Evolutionary conservation across 2,113 vertebrate species (phyloP).

Genomic region (Pyrgilauda ruficollis): DNA sequence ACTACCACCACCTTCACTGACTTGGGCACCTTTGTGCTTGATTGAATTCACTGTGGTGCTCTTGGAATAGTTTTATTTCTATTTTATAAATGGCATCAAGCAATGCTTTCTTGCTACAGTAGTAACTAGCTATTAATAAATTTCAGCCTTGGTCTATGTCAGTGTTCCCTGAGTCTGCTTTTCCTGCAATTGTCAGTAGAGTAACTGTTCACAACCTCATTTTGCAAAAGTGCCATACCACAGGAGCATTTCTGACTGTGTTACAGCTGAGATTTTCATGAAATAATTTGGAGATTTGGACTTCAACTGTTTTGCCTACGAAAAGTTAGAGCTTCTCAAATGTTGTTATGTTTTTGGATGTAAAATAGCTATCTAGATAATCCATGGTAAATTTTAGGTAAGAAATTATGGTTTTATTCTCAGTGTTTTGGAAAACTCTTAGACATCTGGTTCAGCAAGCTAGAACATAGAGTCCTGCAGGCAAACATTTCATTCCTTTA

Average conservation of each 20-base stretch:
- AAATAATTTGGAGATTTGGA: background rate
- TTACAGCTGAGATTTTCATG: background rate
- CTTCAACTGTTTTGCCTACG: background rate
- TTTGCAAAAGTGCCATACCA: background rate
- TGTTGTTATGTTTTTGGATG: background rate
- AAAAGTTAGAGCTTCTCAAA: background rate
- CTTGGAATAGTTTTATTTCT: background rate
- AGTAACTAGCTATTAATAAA: constrained; percentile 1
- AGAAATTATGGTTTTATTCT: background rate
- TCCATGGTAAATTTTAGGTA: background rate
- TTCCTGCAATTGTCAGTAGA: background rate
- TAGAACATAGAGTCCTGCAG: background rate
- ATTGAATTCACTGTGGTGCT: background rate
- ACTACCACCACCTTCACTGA: background rate
- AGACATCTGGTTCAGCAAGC: constrained; percentile 1
- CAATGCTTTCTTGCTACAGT: background rate
- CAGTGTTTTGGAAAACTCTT: background rate
- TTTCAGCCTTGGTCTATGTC: background rate
- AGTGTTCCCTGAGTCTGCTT: background rate
- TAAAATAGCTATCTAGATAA: background rate
- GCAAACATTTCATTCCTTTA: background rate
- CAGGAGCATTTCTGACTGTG: background rate
- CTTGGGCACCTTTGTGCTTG: background rate
- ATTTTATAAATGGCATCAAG: background rate
- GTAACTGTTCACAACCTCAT: constrained; percentile 28